A percentile compares a stretch with the other conserved stretches of the same genome.
Evolutionary conservation across 1,140 invertebrate genomes (phyloP).

Genomic region (Nixonia krombeini): DNA sequence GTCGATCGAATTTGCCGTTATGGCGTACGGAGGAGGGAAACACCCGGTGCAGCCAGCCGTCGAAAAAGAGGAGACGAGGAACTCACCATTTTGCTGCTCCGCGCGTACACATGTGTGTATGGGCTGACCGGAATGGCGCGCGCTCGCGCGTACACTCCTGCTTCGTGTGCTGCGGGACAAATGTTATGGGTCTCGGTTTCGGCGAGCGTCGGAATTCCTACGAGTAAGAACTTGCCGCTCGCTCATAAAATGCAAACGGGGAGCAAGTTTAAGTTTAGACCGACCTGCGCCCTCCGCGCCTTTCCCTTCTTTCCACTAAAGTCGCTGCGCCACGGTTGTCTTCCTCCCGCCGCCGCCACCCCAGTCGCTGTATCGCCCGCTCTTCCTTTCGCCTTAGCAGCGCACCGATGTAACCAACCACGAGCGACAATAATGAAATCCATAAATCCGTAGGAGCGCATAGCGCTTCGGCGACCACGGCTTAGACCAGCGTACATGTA

Average conservation of each 20-base stretch:
- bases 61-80: constrained; percentile 7
- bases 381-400: constrained; percentile 4
- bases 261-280: constrained; percentile 65
- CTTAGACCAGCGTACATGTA: constrained; percentile 24
- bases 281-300: constrained; percentile 16
- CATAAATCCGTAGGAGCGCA: constrained; percentile 59
- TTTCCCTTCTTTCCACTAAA: constrained; percentile 14
- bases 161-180: constrained; percentile 30
- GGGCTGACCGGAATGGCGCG: constrained; percentile 6
- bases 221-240: constrained; percentile 49
- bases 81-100: constrained; percentile 4
- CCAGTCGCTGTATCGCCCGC: constrained; percentile 8
- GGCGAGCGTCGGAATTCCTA: constrained; percentile 47
- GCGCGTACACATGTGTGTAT: constrained; percentile 10
- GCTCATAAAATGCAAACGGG: constrained; percentile 66
- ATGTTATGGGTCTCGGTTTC: constrained; percentile 58
- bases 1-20: constrained; percentile 21
- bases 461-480: constrained; percentile 27
- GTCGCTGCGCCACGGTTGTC: constrained; percentile 4
- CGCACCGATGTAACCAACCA: constrained; percentile 27
- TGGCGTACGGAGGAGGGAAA: constrained; percentile 14
- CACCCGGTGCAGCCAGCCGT: constrained; percentile 12
- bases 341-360: constrained; percentile 20
- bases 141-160: constrained; percentile 5
- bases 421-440: constrained; percentile 65